Base-by-base conservation (phyloP, 2,888 invertebrate genomes). In the Diachrysia chrysitis region DNA sequence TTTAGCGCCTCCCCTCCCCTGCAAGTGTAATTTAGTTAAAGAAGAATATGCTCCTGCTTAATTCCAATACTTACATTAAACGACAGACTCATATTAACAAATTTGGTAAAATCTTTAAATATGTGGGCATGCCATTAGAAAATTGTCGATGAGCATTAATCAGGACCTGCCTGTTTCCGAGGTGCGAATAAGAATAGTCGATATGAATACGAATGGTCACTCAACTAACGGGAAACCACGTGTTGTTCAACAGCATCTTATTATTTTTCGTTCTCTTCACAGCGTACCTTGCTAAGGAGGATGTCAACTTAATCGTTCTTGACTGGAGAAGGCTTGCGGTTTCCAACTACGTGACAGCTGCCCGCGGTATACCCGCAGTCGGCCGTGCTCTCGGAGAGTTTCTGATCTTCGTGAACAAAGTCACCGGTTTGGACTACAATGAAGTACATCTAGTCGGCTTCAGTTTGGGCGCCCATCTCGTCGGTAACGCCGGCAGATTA, bases 391-490 rank as follows among this genome's bases (percentile, higher is more conserved):
- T 95, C 0, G 95, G 95, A 10, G 85, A 88, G 66, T 94, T 95
- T 79, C 69, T 95, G 1, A 80, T 82, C n/a, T 93, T 92, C 73
- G 76, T 93, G 1, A 78, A 86, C 69, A 72, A 71, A 0, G 81
- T 80, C 0, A 87, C 89, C 53, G 91, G 92, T 0, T 85, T 89
- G 1, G 81, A 86, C 0, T 86, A 84, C 51, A 75, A 82, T 48
- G 76, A 78, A 17, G 89, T 95, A 77, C 95, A 95, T 62, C 77
- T 95, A n/a, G 82, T 94, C n/a, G 96, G 96, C 32, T 93, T 95
- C 82, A 95, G 95, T 79, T 86, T 96, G 67, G 95, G 95, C 2
- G 92, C 93, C 48, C 95, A 96, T 72, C 63, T 95, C 0, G 95
- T 91, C 21, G 94, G 93, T 4, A 90, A 89, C 25, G 92, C 93